These are phyloP conservation scores for Parambassis ranga DNA, from an alignment of 2,797 vertebrate species.

Conservation along the genomic window DNA sequence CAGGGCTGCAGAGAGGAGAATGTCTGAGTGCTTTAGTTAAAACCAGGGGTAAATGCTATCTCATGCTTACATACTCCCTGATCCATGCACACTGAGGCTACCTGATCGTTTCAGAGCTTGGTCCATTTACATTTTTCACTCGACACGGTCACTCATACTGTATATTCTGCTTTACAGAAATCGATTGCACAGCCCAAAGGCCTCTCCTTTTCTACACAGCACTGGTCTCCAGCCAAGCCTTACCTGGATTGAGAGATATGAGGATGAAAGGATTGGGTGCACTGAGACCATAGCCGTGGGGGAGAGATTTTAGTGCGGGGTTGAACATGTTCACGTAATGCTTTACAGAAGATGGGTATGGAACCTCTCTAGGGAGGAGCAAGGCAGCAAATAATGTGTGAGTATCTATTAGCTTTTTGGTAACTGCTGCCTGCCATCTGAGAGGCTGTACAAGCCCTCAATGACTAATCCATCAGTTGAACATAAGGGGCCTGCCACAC, in stretches of 20 bases:
- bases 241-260: conserved; percentile 75
- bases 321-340: conserved; percentile 66
- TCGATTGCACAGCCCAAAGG: conserved; percentile 70
- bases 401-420: conserved; percentile 68
- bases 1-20: conserved; percentile 72
- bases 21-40: conserved; percentile 78
- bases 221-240: conserved; percentile 68
- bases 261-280: conserved; percentile 72
- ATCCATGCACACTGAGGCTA: conserved; percentile 59
- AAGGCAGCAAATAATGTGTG: conserved; percentile 58
- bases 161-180: conserved; percentile 70
- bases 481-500: conserved; percentile 43
- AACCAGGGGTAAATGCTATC: conserved; percentile 78
- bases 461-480: conserved; percentile 57
- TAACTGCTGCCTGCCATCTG: conserved; percentile 49
- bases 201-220: conserved; percentile 59
- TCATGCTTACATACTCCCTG: conserved; percentile 73
- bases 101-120: conserved; percentile 65
- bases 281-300: conserved; percentile 63
- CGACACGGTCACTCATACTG: conserved; percentile 66
- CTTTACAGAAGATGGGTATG: conserved; percentile 62
- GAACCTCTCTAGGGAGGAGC: conserved; percentile 59
- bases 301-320: conserved; percentile 62
- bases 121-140: conserved; percentile 73
- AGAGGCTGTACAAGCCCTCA: conserved; percentile 50